These are phyloP conservation scores for Boloria selene DNA, from an alignment of 2,888 invertebrate species.

Conservation along the genomic window DNA sequence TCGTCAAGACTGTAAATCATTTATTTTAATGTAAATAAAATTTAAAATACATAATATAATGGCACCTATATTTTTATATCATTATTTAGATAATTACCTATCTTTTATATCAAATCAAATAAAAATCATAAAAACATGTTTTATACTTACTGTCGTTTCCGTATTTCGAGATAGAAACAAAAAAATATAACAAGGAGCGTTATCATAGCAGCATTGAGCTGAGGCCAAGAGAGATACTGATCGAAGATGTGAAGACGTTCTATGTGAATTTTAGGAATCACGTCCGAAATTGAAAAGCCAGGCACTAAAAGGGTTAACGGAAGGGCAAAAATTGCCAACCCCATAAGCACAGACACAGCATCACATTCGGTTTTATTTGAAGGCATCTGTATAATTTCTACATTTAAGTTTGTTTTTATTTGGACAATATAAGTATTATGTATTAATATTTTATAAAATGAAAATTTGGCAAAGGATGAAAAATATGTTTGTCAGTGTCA, in stretches of 20 bases:
- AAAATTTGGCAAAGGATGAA: too few relatives aligned
- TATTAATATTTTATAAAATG: too few relatives aligned
- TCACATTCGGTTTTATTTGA: conserved; percentile 42
- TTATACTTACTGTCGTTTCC: conserved; percentile 64
- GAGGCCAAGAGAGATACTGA: conserved; percentile 59
- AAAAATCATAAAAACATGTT: not conserved
- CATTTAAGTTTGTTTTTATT: conserved; percentile 16
- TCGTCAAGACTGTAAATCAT: conserved; percentile 61
- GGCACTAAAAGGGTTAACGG: conserved; percentile 68
- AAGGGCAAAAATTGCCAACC: conserved; percentile 60
- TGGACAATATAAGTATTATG: too few relatives aligned
- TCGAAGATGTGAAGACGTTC: conserved; percentile 58
- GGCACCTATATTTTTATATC: too few relatives aligned
- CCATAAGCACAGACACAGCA: conserved; percentile 37
- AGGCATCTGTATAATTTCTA: conserved; percentile 47
- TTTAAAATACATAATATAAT: too few relatives aligned
- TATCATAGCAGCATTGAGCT: conserved; percentile 58
- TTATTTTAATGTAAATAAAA: not conserved
- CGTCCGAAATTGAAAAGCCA: conserved; percentile 64
- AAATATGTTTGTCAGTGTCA: too few relatives aligned
- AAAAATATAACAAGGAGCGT: conserved; percentile 57
- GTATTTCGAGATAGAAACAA: conserved; percentile 67
- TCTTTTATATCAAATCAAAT: too few relatives aligned
- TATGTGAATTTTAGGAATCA: conserved; percentile 65
- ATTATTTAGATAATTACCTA: not conserved